Conservation (phyloP, 2,113 vertebrate genomes). For the Tichodroma muraria region DNA sequence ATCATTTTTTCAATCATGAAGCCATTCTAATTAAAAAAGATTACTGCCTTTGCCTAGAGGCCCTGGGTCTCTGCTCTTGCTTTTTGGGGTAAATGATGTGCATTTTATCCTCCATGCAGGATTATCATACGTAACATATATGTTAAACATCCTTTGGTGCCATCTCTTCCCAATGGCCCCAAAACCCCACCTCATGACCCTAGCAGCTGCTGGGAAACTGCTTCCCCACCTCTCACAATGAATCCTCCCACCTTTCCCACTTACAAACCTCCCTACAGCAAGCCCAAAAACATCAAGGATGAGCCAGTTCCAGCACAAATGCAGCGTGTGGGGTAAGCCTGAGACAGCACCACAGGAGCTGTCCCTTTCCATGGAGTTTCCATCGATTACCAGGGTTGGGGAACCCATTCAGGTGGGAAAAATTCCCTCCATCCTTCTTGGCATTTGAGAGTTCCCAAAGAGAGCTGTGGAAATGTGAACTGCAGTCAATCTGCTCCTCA, state of each 20-base stretch:
- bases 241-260: neutral
- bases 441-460: neutral
- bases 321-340: neutral
- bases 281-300: neutral
- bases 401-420: neutral
- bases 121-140: neutral
- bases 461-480: neutral
- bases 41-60: neutral
- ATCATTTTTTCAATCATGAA: neutral
- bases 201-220: neutral
- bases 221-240: neutral
- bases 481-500: neutral
- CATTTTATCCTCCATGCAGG: too few relatives aligned
- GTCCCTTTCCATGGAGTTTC: neutral
- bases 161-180: neutral
- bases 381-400: neutral
- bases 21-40: neutral
- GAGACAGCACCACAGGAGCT: neutral
- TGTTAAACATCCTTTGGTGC: neutral
- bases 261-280: neutral
- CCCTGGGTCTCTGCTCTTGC: neutral
- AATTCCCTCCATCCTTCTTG: neutral
- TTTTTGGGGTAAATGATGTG: neutral
- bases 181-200: neutral
- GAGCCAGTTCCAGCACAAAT: neutral